Evolutionary conservation across 2,113 vertebrate species (phyloP).

Genomic region (Aythya baeri): DNA sequence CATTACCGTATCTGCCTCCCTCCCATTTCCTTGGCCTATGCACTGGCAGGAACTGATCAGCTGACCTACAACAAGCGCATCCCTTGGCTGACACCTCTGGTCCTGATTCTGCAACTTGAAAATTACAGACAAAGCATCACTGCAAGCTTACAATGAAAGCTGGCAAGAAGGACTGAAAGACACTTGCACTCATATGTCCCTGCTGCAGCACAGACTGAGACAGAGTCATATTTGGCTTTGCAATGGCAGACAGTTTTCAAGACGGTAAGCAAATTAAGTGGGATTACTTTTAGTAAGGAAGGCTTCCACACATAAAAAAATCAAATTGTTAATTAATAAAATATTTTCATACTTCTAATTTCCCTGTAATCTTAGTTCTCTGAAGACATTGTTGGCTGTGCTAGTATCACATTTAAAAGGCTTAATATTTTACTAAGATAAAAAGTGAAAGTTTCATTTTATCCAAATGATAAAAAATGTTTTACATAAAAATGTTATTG

Average conservation of each 20-base stretch:
- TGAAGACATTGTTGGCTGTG: background rate
- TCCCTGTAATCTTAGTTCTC: background rate
- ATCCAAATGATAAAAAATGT: background rate
- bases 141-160: background rate
- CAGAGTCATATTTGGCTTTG: background rate
- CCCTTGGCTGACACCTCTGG: background rate
- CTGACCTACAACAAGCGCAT: background rate
- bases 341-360: background rate
- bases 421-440: background rate
- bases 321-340: background rate
- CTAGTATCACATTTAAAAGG: background rate
- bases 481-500: background rate
- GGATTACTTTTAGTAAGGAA: background rate
- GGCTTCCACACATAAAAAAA: background rate
- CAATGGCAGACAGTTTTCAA: background rate
- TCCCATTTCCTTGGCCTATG: background rate
- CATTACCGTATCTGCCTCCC: background rate
- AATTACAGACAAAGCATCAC: rapidly evolving
- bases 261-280: background rate
- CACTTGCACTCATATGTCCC: background rate
- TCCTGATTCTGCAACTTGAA: background rate
- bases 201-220: background rate
- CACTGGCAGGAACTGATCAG: background rate
- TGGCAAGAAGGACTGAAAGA: background rate
- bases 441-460: background rate